Percentiles rank a stretch among this genome's conserved stretches.
phyloP scores from a whole-genome alignment of 2,113 vertebrate genomes.

The Dascyllus trimaculatus region DNA sequence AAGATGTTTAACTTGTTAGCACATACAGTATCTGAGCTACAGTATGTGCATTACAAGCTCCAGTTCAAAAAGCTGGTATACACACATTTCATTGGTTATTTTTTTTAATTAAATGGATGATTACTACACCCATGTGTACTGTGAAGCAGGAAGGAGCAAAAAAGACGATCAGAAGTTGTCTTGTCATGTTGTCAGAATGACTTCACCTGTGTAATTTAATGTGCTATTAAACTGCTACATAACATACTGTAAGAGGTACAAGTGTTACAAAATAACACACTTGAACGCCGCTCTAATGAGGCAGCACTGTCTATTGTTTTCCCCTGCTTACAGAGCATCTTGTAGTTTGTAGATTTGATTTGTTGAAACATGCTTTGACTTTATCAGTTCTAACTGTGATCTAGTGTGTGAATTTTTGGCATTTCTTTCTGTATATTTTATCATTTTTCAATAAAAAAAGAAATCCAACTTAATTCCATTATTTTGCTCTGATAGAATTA shows the following conservation, averaged over 20 bases:
- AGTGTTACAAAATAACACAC: constrained; percentile 67
- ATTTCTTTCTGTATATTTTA: constrained; percentile 75
- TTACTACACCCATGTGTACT: constrained; percentile 65
- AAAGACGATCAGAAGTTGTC: constrained; percentile 44
- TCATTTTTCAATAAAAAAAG: constrained; percentile 82
- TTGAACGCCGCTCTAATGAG: constrained; percentile 64
- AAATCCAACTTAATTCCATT: constrained; percentile 21
- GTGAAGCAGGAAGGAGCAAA: constrained; percentile 65
- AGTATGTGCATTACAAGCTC: constrained; percentile 55
- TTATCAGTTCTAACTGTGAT: constrained; percentile 76
- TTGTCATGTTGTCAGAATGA: constrained; percentile 59
- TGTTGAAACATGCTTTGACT: constrained; percentile 71
- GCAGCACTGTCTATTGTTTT: constrained; percentile 51
- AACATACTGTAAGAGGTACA: constrained; percentile 72
- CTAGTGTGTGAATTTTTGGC: constrained; percentile 73
- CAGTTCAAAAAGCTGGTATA: constrained; percentile 54
- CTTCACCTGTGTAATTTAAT: constrained; percentile 75
- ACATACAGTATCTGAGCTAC: constrained; percentile 49
- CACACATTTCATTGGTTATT: constrained; percentile 62
- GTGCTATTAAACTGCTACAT: constrained; percentile 67
- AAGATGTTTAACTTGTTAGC: constrained; percentile 45
- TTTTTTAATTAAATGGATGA: constrained; percentile 64
- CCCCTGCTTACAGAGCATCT: constrained; percentile 58
- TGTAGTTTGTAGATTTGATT: constrained; percentile 72
- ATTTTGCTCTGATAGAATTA: not conserved